Base-by-base conservation (phyloP, 1,140 invertebrate species). In the Hormaphis cornu region DNA sequence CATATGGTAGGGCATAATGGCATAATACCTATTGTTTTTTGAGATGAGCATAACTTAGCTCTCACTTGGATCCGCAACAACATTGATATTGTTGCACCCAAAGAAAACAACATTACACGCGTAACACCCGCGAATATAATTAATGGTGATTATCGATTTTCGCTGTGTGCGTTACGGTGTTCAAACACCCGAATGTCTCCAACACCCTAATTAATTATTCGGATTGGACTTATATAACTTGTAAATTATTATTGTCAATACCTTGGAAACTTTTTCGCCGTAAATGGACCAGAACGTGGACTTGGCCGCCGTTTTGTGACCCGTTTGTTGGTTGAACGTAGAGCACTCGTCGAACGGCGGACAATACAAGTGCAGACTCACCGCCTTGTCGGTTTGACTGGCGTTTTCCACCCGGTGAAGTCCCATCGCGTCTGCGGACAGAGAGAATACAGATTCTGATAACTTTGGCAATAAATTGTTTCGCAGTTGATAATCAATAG, bases 321-420 rank as follows among this genome's bases (percentile, higher is more conserved):
- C 94, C 1, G 91, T 96, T 72, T 87, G 84, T 75, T 94, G 86
- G 76, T 99, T 95, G 78, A 98, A 99, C 3, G 93, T 86, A 1
- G 86, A 82, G 77, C 97, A 99, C 44, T 84, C 79, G 53, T 88
- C 82, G 77, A 95, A 99, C 1, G 97, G 95, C 0, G 97, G 97
- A 73, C 89, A 92, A 79, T 99, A 99, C 0, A 99, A 83, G 76
- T 99, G 97, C 16, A 99, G 81, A 9, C 92, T 95, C 0, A 97
- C 89, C 0, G 95, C 89, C 3, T 85, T 83, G 74, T 97, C 89
- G 0, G 87, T 83, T 75, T 95, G 87, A 26, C 91, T 95, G 1
- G 89, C 83, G 78, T 99, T 99, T 81, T 97, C 94, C 69, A 99
- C 92, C 3, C 96, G 84, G 79, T 99, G 96, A 6, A 99, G 82